Evolutionary conservation across 1,140 invertebrate species (phyloP).

Genomic region (Eumaeus atala): DNA sequence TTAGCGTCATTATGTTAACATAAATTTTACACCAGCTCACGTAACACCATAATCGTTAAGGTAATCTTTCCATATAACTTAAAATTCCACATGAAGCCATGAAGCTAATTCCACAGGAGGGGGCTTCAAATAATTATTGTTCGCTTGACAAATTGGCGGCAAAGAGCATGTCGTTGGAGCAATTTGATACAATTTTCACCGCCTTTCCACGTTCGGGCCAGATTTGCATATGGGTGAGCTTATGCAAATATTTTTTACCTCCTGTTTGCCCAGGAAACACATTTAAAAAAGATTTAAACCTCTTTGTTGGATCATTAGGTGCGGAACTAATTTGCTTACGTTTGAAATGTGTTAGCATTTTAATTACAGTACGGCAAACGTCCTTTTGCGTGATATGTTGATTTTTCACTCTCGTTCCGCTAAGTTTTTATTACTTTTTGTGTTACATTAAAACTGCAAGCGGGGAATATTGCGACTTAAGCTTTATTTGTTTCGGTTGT

Average conservation of each 20-base stretch:
- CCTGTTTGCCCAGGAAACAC: constrained; percentile 66
- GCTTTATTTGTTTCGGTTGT: no score
- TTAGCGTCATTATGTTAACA: no score
- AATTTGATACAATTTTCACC: constrained; percentile 72
- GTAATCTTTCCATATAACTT: constrained; percentile 21
- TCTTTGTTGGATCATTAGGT: constrained; percentile 72
- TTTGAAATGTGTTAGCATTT: constrained; percentile 70
- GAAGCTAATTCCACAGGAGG: constrained; percentile 43
- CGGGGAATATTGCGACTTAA: no score
- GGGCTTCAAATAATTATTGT: constrained; percentile 63
- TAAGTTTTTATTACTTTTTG: constrained; percentile 20
- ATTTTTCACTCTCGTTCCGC: constrained; percentile 40
- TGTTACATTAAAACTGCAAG: constrained; percentile 11
- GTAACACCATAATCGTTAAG: constrained; percentile 7
- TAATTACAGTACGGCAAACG: constrained; percentile 56
- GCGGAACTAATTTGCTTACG: constrained; percentile 72
- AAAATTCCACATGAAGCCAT: constrained; percentile 30
- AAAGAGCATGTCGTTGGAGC: constrained; percentile 62
- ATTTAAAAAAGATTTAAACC: constrained; percentile 72
- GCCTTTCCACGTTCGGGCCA: constrained; percentile 55
- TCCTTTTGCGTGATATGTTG: constrained; percentile 64
- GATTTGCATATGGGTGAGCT: constrained; percentile 66
- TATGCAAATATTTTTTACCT: constrained; percentile 71
- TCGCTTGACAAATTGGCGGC: constrained; percentile 65
- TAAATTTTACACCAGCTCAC: no score